phyloP scores from a whole-genome alignment of 2,113 vertebrate species.

The Cyprinodon tularosa region DNA sequence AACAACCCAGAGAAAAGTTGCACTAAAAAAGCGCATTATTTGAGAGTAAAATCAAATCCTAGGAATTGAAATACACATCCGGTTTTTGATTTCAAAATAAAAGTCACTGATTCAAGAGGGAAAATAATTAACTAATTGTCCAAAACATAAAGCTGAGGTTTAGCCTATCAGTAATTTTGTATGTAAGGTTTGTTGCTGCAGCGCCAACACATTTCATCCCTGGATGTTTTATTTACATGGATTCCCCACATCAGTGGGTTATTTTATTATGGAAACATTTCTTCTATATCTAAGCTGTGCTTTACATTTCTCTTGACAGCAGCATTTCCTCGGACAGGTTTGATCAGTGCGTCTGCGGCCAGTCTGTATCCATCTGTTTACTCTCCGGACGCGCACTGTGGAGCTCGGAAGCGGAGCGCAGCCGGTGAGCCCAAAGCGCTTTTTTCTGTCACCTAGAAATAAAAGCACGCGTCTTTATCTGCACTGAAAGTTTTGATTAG shows the following conservation, averaged over 20 bases:
- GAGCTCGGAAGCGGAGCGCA: slow-evolving; percentile 52
- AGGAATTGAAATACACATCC: neutral
- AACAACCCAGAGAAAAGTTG: too few species aligned
- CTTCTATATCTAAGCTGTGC: slow-evolving; percentile 8
- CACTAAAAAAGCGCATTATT: too few species aligned
- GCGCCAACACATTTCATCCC: neutral
- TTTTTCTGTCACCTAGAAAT: neutral
- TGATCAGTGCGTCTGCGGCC: slow-evolving; percentile 38
- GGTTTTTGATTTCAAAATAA: slow-evolving; percentile 46
- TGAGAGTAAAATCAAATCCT: neutral
- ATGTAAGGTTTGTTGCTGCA: neutral
- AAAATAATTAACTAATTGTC: neutral
- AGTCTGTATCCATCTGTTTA: slow-evolving; percentile 48
- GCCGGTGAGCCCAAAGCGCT: slow-evolving; percentile 63
- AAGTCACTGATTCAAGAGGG: neutral
- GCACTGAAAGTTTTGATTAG: slow-evolving; percentile 40
- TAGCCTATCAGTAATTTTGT: neutral
- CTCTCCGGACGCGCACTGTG: slow-evolving; percentile 56
- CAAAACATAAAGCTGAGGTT: neutral
- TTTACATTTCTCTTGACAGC: slow-evolving; percentile 12
- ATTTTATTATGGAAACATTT: slow-evolving; percentile 20
- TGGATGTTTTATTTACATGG: neutral
- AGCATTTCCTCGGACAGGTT: slow-evolving; percentile 46
- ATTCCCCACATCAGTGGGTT: neutral
- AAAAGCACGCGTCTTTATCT: neutral